These are phyloP conservation scores for Drosophila pallidifrons DNA, from an alignment of 1,140 invertebrate species.

Conservation along the genomic window DNA sequence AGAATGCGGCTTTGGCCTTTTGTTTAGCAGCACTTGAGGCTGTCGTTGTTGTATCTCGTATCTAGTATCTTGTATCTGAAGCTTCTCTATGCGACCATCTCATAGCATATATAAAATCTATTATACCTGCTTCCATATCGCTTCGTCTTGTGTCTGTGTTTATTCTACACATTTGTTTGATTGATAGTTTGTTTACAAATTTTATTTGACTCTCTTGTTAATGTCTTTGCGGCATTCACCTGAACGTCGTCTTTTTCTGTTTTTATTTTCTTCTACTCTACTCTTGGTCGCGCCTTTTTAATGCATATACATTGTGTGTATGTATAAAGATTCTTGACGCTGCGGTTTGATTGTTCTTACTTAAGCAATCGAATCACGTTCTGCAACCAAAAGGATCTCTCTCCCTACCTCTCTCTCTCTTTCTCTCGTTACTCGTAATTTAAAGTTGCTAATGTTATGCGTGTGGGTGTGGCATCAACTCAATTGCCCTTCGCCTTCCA, in stretches of 20 bases:
- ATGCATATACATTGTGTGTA: constrained; percentile 8
- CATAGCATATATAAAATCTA: not conserved
- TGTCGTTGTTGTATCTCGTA: constrained; percentile 35
- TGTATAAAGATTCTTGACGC: constrained; percentile 23
- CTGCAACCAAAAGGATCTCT: constrained; percentile 43
- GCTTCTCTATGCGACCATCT: constrained; percentile 19
- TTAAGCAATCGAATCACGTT: constrained; percentile 72
- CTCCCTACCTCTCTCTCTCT: not conserved
- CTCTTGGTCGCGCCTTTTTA: constrained; percentile 54
- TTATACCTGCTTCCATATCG: constrained; percentile 21
- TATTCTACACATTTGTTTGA: constrained; percentile 64
- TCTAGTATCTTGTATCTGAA: constrained; percentile 29
- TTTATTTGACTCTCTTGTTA: constrained; percentile 65
- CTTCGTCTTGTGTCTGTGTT: constrained; percentile 34
- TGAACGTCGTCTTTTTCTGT: constrained; percentile 36
- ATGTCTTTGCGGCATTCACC: constrained; percentile 45
- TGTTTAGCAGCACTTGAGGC: constrained; percentile 54
- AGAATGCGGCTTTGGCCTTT: constrained; percentile 9
- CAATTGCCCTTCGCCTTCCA: constrained; percentile 6
- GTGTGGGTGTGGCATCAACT: constrained; percentile 42
- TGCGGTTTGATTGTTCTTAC: constrained; percentile 65
- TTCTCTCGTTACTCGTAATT: constrained; percentile 37
- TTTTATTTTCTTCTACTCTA: constrained; percentile 9
- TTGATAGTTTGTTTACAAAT: constrained; percentile 80
- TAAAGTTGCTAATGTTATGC: constrained; percentile 41